phyloP scores from a whole-genome alignment of 2,113 vertebrate species.

The Megaleporinus macrocephalus region DNA sequence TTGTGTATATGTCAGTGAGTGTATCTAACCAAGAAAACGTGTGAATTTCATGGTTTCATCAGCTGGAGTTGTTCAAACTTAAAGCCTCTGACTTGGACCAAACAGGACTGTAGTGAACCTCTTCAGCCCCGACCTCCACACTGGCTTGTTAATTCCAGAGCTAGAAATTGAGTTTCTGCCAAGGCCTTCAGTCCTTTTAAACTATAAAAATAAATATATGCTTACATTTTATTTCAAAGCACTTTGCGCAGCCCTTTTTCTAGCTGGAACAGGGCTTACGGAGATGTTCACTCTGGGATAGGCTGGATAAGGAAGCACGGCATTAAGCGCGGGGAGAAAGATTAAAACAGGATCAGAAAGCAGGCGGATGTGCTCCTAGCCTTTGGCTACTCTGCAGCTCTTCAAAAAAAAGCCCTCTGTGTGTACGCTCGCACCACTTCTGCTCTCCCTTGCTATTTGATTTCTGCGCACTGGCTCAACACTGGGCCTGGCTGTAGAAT shows the following conservation, averaged over 20 bases:
- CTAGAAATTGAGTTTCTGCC: slow-evolving; percentile 70
- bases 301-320: slow-evolving; percentile 73
- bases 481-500: slow-evolving; percentile 65
- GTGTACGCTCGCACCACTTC: slow-evolving; percentile 58
- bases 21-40: not conserved
- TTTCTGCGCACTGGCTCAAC: slow-evolving; percentile 70
- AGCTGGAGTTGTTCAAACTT: not conserved
- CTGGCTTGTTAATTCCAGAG: slow-evolving; percentile 71
- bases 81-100: not conserved
- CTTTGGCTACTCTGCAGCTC: slow-evolving; percentile 72
- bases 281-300: slow-evolving; percentile 76
- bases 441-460: slow-evolving; percentile 73
- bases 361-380: slow-evolving; percentile 66
- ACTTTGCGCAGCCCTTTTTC: slow-evolving; percentile 64
- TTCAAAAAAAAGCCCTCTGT: slow-evolving; percentile 69
- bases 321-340: slow-evolving; percentile 76
- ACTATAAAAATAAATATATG: slow-evolving; percentile 82
- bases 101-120: not conserved
- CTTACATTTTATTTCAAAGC: slow-evolving; percentile 82
- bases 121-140: slow-evolving; percentile 43
- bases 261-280: slow-evolving; percentile 67
- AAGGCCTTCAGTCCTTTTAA: slow-evolving; percentile 71
- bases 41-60: not conserved
- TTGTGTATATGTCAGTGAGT: not conserved
- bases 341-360: slow-evolving; percentile 76